A percentile compares a stretch with the other conserved stretches of the same genome.
phyloP scores from a whole-genome alignment of 2,888 invertebrate genomes.

The Elegia similella region DNA sequence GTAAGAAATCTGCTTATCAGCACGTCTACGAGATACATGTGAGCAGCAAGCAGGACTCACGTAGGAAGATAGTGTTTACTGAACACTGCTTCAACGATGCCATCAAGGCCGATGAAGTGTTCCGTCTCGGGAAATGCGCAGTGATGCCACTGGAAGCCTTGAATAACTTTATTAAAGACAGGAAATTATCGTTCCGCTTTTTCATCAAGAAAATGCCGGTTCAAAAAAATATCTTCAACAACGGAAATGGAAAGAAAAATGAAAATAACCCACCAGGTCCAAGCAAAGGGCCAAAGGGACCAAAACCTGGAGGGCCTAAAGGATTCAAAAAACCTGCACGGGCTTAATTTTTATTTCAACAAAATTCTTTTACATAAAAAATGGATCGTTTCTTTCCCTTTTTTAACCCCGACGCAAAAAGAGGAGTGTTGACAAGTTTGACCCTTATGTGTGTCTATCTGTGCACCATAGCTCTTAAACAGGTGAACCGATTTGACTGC shows the following conservation, averaged over 20 bases:
- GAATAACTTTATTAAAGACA: constrained; percentile 52
- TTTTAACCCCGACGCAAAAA: too few species aligned
- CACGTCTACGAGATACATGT: constrained; percentile 66
- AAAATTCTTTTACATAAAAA: too few species aligned
- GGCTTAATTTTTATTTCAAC: not conserved
- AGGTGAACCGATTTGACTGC: too few species aligned
- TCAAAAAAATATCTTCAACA: constrained; percentile 23
- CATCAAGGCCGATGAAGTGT: constrained; percentile 60
- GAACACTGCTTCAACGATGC: constrained; percentile 68
- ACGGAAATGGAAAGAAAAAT: constrained; percentile 33
- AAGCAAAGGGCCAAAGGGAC: constrained; percentile 29
- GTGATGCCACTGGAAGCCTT: constrained; percentile 55
- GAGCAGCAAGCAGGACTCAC: constrained; percentile 51
- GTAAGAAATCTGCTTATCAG: constrained; percentile 54
- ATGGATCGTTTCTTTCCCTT: too few species aligned
- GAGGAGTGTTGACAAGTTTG: too few species aligned
- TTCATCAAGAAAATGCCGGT: constrained; percentile 48
- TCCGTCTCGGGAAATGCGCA: constrained; percentile 58
- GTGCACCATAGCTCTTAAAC: too few species aligned
- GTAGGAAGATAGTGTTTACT: constrained; percentile 54
- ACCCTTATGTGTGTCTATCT: too few species aligned
- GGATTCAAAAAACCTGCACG: constrained; percentile 19
- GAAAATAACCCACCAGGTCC: constrained; percentile 32
- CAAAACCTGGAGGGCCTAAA: constrained; percentile 17
- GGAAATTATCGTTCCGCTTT: constrained; percentile 55